phyloP scores from a whole-genome alignment of 2,113 vertebrate species.

The Pelecanus crispus region DNA sequence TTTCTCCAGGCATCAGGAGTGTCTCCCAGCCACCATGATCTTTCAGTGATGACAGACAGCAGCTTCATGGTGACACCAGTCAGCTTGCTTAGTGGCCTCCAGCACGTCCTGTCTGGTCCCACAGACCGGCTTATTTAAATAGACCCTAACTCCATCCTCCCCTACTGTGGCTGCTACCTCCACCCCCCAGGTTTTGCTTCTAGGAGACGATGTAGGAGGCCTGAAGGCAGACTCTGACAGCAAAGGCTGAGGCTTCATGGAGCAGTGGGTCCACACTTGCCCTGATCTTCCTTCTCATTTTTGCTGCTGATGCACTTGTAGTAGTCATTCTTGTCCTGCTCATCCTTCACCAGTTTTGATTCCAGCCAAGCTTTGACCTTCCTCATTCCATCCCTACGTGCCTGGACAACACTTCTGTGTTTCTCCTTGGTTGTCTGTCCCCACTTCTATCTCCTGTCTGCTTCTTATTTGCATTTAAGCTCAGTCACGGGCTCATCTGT shows the following conservation, averaged over 20 bases:
- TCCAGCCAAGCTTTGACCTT: neutral
- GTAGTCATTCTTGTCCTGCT: neutral
- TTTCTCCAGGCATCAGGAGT: neutral
- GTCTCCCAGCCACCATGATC: neutral
- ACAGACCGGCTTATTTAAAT: neutral
- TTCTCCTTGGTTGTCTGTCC: neutral
- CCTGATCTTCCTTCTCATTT: neutral
- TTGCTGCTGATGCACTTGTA: neutral
- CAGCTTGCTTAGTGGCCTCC: neutral
- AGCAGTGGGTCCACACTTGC: neutral
- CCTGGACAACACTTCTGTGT: neutral
- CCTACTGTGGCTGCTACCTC: neutral
- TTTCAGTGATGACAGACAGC: neutral
- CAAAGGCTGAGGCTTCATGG: neutral
- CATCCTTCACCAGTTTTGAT: neutral
- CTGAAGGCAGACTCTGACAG: neutral
- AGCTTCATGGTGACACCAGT: neutral
- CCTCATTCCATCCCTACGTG: neutral
- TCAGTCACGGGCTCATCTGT: neutral
- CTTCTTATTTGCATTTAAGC: neutral
- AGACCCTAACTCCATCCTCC: neutral
- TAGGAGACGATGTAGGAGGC: neutral
- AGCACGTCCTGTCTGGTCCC: neutral
- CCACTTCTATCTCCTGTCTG: neutral
- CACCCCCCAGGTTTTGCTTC: neutral